Base-by-base conservation (phyloP, 53 echinoderm and acorn worm genomes). In the Antedon mediterranea region DNA sequence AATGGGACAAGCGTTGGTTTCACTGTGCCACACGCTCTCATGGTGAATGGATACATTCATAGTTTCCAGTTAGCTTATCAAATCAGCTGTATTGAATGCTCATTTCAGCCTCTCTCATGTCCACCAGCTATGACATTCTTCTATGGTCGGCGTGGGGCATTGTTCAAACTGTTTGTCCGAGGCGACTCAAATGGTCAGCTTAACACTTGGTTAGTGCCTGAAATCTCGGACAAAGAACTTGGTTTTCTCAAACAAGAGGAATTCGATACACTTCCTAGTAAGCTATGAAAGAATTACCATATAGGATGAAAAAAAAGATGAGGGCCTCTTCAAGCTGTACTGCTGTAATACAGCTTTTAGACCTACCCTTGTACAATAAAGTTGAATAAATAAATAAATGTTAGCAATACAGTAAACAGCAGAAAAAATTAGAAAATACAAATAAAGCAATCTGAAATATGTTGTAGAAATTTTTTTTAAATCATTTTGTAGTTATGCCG, bases 41-140 rank as follows among this genome's bases (percentile, higher is more conserved):
- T n/a, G n/a, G n/a, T n/a, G n/a, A n/a, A n/a, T n/a, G n/a, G n/a
- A n/a, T n/a, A n/a, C n/a, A n/a, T n/a, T n/a, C n/a, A n/a, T n/a
- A n/a, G n/a, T 37, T 37, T 37, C 37, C 4, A 6, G 4, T 37
- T 37, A 37, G 4, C 37, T 37, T 37, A 6, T 37, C 37, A 11
- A 37, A 37, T 4, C 11, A 6, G 37, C 37, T 6, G 4, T 37
- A 6, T 37, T 37, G 11, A 76, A 33, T 42, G 70, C 71, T 43
- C 76, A 71, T 34, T 30, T 1, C 78, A 97, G 98, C 98, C 90
- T 0, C 79, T 97, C 31, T 88, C 98, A 32, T 97, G 98, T 79
- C 88, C 98, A 3, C 98, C 98, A 32, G 92, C 88, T 7, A 97
- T 97, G 98, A 92, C 98, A 0, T 97, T 97, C 72, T 97, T 97